Evolutionary conservation across 2,113 vertebrate species (phyloP).

Genomic region (Festucalex cinctus): DNA sequence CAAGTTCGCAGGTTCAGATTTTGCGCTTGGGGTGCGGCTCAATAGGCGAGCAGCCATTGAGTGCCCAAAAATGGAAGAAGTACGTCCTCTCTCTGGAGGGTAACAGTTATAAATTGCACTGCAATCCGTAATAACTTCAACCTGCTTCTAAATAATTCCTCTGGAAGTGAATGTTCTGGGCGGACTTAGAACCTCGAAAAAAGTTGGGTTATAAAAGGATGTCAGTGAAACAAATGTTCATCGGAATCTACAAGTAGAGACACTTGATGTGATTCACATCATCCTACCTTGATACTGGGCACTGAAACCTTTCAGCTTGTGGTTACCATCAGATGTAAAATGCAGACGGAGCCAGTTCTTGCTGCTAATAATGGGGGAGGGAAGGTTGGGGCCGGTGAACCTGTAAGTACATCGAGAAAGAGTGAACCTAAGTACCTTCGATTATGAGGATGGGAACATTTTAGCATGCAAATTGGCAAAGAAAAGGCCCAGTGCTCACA

Average conservation of each 20-base stretch:
- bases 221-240: background rate
- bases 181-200: background rate
- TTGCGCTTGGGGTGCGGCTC: background rate
- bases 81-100: background rate
- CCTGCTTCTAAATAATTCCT: background rate
- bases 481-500: background rate
- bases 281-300: slow-evolving; percentile 93
- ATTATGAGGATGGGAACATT: slow-evolving; percentile 2
- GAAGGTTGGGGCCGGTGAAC: slow-evolving; percentile 93
- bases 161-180: background rate
- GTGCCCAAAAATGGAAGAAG: background rate
- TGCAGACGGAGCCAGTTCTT: slow-evolving; percentile 97
- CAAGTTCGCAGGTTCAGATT: background rate
- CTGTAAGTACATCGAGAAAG: slow-evolving; percentile 61
- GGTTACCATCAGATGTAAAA: slow-evolving; percentile 94
- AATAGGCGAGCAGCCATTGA: background rate
- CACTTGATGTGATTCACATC: background rate
- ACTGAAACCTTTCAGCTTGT: slow-evolving; percentile 92
- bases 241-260: background rate
- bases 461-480: slow-evolving; percentile 1
- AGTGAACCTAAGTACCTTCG: background rate
- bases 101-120: background rate
- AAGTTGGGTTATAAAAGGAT: background rate
- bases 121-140: background rate
- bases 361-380: slow-evolving; percentile 95